A percentile compares a stretch with the other conserved stretches of the same genome.
phyloP scores from a whole-genome alignment of 2,113 vertebrate species.

The Notarius quadriscutis region DNA sequence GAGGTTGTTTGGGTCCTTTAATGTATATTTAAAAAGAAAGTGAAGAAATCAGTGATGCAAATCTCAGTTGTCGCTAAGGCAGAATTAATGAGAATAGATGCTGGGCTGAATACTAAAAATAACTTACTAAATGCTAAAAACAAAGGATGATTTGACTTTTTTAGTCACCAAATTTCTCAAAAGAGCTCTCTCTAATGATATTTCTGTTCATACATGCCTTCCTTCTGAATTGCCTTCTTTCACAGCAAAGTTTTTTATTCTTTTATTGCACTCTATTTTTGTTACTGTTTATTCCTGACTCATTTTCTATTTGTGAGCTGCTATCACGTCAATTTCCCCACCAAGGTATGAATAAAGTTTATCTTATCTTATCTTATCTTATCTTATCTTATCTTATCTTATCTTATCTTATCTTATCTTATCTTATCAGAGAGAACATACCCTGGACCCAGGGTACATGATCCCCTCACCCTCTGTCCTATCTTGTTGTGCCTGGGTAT shows the following conservation, averaged over 20 bases:
- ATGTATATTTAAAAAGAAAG: slow-evolving; percentile 67
- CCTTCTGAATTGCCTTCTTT: slow-evolving; percentile 74
- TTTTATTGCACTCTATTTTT: too few relatives aligned
- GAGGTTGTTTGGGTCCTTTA: slow-evolving; percentile 63
- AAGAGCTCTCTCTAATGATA: slow-evolving; percentile 24
- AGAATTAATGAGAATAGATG: background rate
- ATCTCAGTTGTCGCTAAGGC: slow-evolving; percentile 53
- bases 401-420: too few relatives aligned
- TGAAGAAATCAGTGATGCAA: slow-evolving; percentile 64
- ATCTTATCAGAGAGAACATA: slow-evolving; percentile 52
- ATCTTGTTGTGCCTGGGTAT: slow-evolving; percentile 57
- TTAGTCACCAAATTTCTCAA: background rate
- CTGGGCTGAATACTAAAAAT: background rate
- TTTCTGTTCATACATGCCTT: slow-evolving; percentile 67
- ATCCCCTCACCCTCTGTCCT: slow-evolving; percentile 25
- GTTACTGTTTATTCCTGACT: too few relatives aligned
- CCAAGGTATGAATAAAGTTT: too few relatives aligned
- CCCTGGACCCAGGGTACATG: slow-evolving; percentile 69
- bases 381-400: too few relatives aligned
- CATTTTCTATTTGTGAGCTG: too few relatives aligned
- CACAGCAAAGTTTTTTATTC: slow-evolving; percentile 57
- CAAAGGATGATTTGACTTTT: background rate
- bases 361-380: too few relatives aligned
- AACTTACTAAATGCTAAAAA: background rate
- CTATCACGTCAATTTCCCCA: too few relatives aligned